phyloP scores from a whole-genome alignment of 2,888 invertebrate species.

The Nymphalis urticae region DNA sequence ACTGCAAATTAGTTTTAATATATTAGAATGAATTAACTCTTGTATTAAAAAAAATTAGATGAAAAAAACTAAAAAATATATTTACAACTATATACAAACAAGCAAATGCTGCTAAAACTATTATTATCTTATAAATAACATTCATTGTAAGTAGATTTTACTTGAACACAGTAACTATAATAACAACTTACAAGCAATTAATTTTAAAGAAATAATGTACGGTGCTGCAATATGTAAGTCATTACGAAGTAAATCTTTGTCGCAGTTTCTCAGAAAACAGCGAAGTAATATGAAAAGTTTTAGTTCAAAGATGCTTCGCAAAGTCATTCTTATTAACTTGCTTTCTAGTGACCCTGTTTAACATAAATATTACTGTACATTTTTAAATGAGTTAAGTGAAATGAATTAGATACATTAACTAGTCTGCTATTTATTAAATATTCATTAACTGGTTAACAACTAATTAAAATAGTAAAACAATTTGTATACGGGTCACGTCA shows the following conservation, averaged over 20 bases:
- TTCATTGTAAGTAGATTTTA: neutral
- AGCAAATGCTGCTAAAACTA: too few species aligned
- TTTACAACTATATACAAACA: neutral
- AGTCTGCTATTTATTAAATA: too few species aligned
- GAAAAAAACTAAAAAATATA: neutral
- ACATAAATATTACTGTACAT: neutral
- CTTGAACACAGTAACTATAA: neutral
- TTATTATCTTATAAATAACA: neutral
- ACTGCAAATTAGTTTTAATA: slow-evolving; percentile 12
- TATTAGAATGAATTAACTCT: neutral
- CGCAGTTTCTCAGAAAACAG: slow-evolving; percentile 22
- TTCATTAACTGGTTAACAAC: too few species aligned
- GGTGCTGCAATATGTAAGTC: slow-evolving; percentile 12
- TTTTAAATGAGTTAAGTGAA: neutral
- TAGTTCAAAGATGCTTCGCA: slow-evolving; percentile 28
- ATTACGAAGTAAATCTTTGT: slow-evolving; percentile 28
- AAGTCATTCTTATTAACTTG: slow-evolving; percentile 12
- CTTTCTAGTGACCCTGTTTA: neutral
- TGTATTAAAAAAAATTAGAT: neutral
- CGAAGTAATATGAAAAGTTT: slow-evolving; percentile 31
- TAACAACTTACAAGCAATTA: neutral
- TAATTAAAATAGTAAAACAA: too few species aligned
- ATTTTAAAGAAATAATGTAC: slow-evolving; percentile 5
- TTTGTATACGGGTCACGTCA: too few species aligned
- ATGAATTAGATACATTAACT: neutral